phyloP scores from a whole-genome alignment of 1,140 invertebrate species.

The Monochamus saltuarius region DNA sequence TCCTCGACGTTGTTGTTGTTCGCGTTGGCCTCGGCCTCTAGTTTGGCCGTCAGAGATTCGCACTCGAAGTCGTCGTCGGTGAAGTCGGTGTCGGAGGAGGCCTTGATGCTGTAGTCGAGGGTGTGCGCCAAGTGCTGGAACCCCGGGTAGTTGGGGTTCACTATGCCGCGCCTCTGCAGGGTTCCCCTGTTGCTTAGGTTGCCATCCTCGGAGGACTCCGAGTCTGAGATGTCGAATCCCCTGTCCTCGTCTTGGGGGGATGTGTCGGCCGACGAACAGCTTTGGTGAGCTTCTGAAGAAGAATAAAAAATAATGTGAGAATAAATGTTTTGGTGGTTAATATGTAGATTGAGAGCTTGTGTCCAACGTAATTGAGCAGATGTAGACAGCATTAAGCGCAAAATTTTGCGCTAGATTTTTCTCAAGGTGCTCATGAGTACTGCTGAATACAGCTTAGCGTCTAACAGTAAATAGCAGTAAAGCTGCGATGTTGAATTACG shows the following conservation, averaged over 20 bases:
- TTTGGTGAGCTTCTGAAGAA: slow-evolving; percentile 44
- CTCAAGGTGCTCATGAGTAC: too few species aligned
- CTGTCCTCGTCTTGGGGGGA: slow-evolving; percentile 50
- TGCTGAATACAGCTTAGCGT: too few species aligned
- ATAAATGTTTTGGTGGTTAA: too few species aligned
- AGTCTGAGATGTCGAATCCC: slow-evolving; percentile 46
- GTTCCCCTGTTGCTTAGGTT: slow-evolving; percentile 37
- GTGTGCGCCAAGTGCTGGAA: slow-evolving; percentile 65
- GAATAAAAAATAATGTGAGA: slow-evolving; percentile 6
- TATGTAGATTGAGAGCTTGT: too few species aligned
- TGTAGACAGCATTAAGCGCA: too few species aligned
- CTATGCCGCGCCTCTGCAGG: slow-evolving; percentile 63
- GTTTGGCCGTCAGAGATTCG: slow-evolving; percentile 30
- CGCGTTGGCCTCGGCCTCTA: slow-evolving; percentile 40
- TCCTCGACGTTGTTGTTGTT: slow-evolving; percentile 39
- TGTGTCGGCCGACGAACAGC: slow-evolving; percentile 45
- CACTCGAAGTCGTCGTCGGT: slow-evolving; percentile 53
- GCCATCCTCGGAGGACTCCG: slow-evolving; percentile 49
- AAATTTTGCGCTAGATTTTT: too few species aligned
- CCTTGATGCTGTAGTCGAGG: slow-evolving; percentile 45
- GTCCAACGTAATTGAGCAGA: too few species aligned
- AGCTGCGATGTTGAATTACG: too few species aligned
- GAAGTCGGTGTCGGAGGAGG: slow-evolving; percentile 53
- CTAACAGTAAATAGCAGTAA: too few species aligned
- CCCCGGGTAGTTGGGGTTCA: slow-evolving; percentile 78